These are phyloP conservation scores for Lacerta agilis DNA, from an alignment of 2,797 vertebrate species.

Conservation along the genomic window DNA sequence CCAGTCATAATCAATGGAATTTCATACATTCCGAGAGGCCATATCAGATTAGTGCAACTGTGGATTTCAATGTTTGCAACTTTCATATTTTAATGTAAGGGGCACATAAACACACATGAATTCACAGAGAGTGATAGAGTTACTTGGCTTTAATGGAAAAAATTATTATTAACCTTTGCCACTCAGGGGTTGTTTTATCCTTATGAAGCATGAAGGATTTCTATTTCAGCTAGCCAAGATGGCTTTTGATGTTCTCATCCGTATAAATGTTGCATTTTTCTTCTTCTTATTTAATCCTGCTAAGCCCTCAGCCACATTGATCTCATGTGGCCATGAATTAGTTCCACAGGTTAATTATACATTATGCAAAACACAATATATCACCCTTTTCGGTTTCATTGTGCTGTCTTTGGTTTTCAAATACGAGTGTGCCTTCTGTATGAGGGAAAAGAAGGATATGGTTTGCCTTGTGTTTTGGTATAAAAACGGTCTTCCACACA, in stretches of 20 bases:
- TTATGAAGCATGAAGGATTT: conserved; percentile 13
- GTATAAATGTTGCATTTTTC: conserved; percentile 30
- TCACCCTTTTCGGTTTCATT: background rate
- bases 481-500: background rate
- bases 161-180: background rate
- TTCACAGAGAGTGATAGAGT: background rate
- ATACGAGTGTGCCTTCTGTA: background rate
- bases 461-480: background rate
- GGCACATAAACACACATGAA: background rate
- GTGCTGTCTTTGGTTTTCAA: background rate
- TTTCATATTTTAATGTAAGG: background rate
- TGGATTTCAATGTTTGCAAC: background rate
- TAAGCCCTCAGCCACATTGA: background rate
- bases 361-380: conserved; percentile 13
- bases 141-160: background rate
- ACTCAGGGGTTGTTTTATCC: background rate
- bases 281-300: conserved; percentile 26
- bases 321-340: conserved; percentile 37
- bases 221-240: conserved; percentile 25
- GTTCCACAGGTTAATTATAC: conserved; percentile 27
- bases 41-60: background rate
- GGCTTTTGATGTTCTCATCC: conserved; percentile 26
- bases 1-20: background rate
- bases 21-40: background rate
- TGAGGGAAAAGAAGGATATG: background rate